Base-by-base conservation (phyloP, 2,888 invertebrate species). In the Vannuccia rotundouncinata region DNA sequence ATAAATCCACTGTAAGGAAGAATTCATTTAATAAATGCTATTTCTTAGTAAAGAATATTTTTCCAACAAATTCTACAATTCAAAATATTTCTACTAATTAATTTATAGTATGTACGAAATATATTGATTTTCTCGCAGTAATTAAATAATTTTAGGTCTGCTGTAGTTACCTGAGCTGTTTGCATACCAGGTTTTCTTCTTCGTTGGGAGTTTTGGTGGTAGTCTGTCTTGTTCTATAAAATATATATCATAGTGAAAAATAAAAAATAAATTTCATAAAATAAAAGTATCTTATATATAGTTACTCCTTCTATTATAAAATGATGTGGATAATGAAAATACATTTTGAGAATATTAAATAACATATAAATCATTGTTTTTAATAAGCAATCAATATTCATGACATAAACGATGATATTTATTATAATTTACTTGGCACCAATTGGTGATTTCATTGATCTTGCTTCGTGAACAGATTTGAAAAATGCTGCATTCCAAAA, bases 401-500 rank as follows among this genome's bases (percentile, higher is more conserved):
- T n/a, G n/a, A n/a, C n/a, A n/a, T n/a, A 45, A 13, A 45, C 45
- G 45, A 45, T 45, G 5, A 45, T 45, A 13, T 45, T 45, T 45
- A 13, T 45, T 45, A 45, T 45, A 17, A 45, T 27, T 66, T 66
- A 66, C 66, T 66, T 66, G 10, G 66, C 13, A 66, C 45, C 45
- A 5, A 17, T 45, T 17, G 66, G 2, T 2, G 80, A 81, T 73
- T 75, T 79, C 29, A 81, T 80, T 1, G 91, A 91, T 82, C 92
- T 88, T 85, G 92, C 92, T 83, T 90, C 90, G 84, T 92, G 92
- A 28, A 92, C 89, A 0, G 92, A 91, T 82, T 92, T 92, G 85
- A 91, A 92, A 87, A 92, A 92, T 13, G 92, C 92, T 0, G 92
- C 91, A 84, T 92, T 92, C 92, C 92, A 92, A 87, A 92, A 92